Evolutionary conservation across 2,113 vertebrate genomes (phyloP).

Genomic region (Scopus umbretta): DNA sequence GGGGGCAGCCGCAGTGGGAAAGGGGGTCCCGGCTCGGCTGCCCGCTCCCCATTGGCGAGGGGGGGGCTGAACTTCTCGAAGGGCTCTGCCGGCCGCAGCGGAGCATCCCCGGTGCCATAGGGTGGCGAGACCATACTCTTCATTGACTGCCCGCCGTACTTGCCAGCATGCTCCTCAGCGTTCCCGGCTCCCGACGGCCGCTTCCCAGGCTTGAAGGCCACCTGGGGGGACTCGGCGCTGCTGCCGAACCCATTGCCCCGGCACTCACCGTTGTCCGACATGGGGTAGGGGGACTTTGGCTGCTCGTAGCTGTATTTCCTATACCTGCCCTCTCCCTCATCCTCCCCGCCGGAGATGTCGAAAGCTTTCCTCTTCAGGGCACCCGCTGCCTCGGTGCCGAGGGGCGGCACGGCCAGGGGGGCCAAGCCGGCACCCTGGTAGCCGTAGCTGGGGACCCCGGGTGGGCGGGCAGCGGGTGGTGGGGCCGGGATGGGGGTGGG

Average conservation of each 20-base stretch:
- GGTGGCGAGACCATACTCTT: slow-evolving; percentile 81
- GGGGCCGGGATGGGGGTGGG: no score
- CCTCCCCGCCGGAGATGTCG: slow-evolving; percentile 75
- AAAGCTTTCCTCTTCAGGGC: slow-evolving; percentile 90
- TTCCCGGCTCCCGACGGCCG: slow-evolving; percentile 11
- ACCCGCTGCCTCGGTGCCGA: slow-evolving; percentile 71
- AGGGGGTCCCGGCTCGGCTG: background rate
- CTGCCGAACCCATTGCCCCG: slow-evolving; percentile 79
- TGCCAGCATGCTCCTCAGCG: slow-evolving; percentile 60
- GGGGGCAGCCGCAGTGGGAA: slow-evolving; percentile 37
- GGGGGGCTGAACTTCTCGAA: slow-evolving; percentile 83
- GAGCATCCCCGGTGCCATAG: slow-evolving; percentile 73
- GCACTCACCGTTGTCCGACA: slow-evolving; percentile 83
- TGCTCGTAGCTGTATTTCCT: slow-evolving; percentile 89
- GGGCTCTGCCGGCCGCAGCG: slow-evolving; percentile 40
- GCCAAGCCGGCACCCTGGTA: slow-evolving; percentile 76
- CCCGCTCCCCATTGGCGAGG: slow-evolving; percentile 74
- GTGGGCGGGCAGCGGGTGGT: no score
- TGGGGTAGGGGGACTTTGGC: slow-evolving; percentile 79
- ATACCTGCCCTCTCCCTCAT: slow-evolving; percentile 80
- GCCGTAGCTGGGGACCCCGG: no score
- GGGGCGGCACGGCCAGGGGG: slow-evolving; percentile 9
- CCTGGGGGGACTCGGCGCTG: slow-evolving; percentile 61
- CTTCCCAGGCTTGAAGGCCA: slow-evolving; percentile 80
- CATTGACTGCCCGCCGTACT: slow-evolving; percentile 68